Base-by-base conservation (phyloP, 2,113 vertebrate genomes). In the Nothoprocta pentlandii region DNA sequence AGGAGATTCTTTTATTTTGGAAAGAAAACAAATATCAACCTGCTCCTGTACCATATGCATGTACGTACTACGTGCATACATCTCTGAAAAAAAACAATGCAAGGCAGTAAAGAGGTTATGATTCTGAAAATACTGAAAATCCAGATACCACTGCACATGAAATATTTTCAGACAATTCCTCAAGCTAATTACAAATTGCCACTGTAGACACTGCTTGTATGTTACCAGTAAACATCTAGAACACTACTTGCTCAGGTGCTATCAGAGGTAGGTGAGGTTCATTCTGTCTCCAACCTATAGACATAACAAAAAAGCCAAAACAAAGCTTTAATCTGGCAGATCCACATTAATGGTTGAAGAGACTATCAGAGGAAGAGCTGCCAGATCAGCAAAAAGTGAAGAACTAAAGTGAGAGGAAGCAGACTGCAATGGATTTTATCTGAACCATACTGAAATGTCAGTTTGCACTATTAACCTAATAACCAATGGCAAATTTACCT, bases 141-240 rank as follows among this genome's bases (percentile, higher is more conserved):
- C 44, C 85, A 91, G 91, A 63, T 63, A 70, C 77, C 85, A 47
- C 41, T 69, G 36, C 58, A 69, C 79, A 94, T 68, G 70, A 79
- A 79, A 39, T 63, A 80, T 94, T 95, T 90, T 26, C 92, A 95
- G 87, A 62, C 68, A 95, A 77, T 74, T 85, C 91, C 46, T 81
- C 79, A 67, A 85, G 78, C 49, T 34, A 69, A 82, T 73, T 87
- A 90, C 85, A 93, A 70, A 88, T 36, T 77, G 79, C 79, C 66
- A 4, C 67, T 44, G 11, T 0, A 92, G 89, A n/a, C 75, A 73
- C 2, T 2, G 47, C 53, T 84, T 25, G 36, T 0, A 3, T 59
- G 62, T 70, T 94, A 85, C 76, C 89, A 81, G 84, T 30, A 85
- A 85, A 87, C 54, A 92, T 89, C 89, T 87, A 81, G 78, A 89